Conservation (phyloP, 1,140 invertebrate species). For the Hycleus cichorii region DNA sequence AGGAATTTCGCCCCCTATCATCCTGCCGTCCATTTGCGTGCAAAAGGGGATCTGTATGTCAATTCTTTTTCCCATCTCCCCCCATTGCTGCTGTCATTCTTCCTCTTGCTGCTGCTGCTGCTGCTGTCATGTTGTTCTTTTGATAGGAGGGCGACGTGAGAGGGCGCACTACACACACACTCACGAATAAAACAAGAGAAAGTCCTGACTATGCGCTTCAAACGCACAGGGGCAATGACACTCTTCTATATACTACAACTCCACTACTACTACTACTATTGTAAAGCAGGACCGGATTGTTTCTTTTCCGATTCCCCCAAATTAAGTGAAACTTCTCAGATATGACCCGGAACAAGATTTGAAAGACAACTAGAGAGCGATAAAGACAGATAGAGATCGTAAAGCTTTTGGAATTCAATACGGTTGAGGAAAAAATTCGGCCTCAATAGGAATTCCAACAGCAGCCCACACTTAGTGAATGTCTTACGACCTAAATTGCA, state of each 20-base stretch:
- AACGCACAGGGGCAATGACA: slow-evolving; percentile 7
- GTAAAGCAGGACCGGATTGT: slow-evolving; percentile 4
- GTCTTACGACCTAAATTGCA: slow-evolving; percentile 9
- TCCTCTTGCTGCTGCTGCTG: no score
- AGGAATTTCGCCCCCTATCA: no score
- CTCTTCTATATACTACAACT: neutral
- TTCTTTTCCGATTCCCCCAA: no score
- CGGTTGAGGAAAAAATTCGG: slow-evolving; percentile 3
- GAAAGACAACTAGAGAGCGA: neutral
- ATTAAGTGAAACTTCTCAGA: neutral
- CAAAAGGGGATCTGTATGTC: no score
- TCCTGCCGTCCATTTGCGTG: no score
- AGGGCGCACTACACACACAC: neutral
- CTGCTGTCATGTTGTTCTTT: no score
- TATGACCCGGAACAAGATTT: neutral
- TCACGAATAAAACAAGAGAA: neutral
- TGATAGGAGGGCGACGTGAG: slow-evolving; percentile 2
- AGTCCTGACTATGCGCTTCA: slow-evolving; percentile 10
- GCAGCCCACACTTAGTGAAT: slow-evolving; percentile 2
- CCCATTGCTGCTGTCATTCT: no score
- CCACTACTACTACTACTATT: no score
- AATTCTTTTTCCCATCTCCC: no score
- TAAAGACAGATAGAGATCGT: neutral
- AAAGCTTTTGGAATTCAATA: neutral
- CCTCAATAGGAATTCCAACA: slow-evolving; percentile 11